Evolutionary conservation across 2,113 vertebrate genomes (phyloP).

Genomic region (Xenopus tropicalis): UCB_Xtro_10.0 CM004446.2:63401001-63401500

Average conservation of each 20-base stretch:
- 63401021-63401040: too few species aligned
- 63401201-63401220: constrained; percentile 23
- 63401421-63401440: too few species aligned
- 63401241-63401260: constrained; percentile 30
- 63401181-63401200: constrained; percentile 21
- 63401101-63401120: neutral
- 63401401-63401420: too few species aligned
- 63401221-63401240: constrained; percentile 22
- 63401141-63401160: neutral
- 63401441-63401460: too few species aligned
- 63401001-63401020: too few species aligned
- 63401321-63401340: constrained; percentile 2
- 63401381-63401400: too few species aligned
- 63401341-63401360: too few species aligned
- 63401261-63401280: constrained; percentile 24
- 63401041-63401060: neutral
- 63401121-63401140: neutral
- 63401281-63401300: constrained; percentile 24
- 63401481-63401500: too few species aligned
- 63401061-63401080: neutral
- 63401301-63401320: constrained; percentile 12
- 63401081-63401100: neutral
- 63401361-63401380: too few species aligned
- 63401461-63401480: too few species aligned
- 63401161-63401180: neutral